Percentiles rank a stretch among this genome's conserved stretches.
Evolutionary conservation across 2,797 vertebrate species (phyloP).

Genomic region (Eulemur mongoz): DNA sequence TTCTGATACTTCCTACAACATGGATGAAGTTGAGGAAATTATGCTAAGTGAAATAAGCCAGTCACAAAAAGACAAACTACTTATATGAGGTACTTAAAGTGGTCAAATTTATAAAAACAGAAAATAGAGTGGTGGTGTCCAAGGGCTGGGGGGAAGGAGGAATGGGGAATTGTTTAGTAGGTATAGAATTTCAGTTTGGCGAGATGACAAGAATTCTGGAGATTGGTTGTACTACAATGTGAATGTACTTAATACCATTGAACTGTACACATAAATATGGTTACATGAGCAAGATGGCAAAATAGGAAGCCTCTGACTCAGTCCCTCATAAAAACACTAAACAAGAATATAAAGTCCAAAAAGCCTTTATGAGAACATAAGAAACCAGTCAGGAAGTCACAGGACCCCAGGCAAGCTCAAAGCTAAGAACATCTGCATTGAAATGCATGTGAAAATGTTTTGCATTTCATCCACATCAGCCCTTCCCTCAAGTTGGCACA

Average conservation of each 20-base stretch:
- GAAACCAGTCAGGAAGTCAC: background rate
- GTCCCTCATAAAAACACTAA: no score
- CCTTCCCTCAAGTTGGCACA: background rate
- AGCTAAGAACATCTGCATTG: background rate
- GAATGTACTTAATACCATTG: background rate
- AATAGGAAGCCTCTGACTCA: no score
- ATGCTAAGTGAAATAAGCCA: background rate
- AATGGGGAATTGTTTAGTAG: background rate
- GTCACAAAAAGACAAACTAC: background rate
- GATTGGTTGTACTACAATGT: background rate
- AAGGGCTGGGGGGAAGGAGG: background rate
- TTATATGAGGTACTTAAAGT: background rate
- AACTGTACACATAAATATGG: background rate
- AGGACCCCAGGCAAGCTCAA: background rate
- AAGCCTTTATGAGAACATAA: background rate
- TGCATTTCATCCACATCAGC: background rate
- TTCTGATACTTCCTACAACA: background rate
- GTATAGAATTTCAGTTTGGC: background rate
- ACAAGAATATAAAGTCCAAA: background rate
- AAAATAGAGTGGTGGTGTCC: background rate
- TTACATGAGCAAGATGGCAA: no score
- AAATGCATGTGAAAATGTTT: background rate
- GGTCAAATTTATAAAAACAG: background rate
- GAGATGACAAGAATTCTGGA: background rate
- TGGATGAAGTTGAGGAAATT: background rate